Evolutionary conservation across 1,140 invertebrate species (phyloP).

Genomic region (Aphelenchoides besseyi): DNA sequence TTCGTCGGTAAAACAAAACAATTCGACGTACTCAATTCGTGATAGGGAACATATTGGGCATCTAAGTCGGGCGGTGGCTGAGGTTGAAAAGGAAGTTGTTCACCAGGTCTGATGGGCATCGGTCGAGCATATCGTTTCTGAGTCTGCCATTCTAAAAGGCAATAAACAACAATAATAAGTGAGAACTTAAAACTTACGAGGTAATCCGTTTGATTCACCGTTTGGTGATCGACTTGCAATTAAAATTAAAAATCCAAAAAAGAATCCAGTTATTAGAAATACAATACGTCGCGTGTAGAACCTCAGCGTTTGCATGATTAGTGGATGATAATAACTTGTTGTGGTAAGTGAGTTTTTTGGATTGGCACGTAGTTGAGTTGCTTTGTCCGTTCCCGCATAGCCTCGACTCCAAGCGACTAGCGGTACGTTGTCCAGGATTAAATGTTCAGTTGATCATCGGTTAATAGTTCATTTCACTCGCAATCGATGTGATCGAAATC

Average conservation of each 20-base stretch:
- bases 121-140: not conserved
- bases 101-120: slow-evolving; percentile 33
- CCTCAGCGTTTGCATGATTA: slow-evolving; percentile 39
- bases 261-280: slow-evolving; percentile 36
- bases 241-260: slow-evolving; percentile 47
- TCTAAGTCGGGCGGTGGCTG: slow-evolving; percentile 33
- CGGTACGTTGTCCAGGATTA: not conserved
- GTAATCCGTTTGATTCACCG: not conserved
- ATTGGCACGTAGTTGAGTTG: not conserved
- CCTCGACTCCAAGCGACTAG: not conserved
- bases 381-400: not conserved
- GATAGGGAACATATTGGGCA: slow-evolving; percentile 21
- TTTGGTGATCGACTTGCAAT: slow-evolving; percentile 34
- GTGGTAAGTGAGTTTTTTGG: not conserved
- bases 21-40: slow-evolving; percentile 35
- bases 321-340: not conserved
- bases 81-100: slow-evolving; percentile 47
- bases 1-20: not conserved
- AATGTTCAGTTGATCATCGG: not conserved
- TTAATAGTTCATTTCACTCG: not conserved
- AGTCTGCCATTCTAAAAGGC: slow-evolving; percentile 1
- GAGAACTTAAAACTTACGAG: too few relatives aligned
- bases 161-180: too few relatives aligned
- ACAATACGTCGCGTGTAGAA: slow-evolving; percentile 50
- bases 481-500: not conserved